Percentiles rank a stretch among this genome's conserved stretches.
These are phyloP conservation scores for Cephus sareptanus DNA, from an alignment of 2,888 invertebrate species.

Conservation along the genomic window DNA sequence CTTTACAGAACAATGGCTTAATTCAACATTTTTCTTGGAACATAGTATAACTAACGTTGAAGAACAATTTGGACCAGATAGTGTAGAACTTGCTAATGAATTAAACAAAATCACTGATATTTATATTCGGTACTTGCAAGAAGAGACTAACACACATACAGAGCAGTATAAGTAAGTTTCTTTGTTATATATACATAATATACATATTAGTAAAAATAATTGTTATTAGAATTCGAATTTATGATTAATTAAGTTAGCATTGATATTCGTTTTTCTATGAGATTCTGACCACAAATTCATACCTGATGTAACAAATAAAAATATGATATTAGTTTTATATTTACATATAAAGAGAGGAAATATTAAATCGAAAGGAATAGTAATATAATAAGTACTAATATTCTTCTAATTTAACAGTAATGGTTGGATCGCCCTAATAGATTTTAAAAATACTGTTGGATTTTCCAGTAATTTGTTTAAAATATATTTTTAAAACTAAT, in stretches of 20 bases:
- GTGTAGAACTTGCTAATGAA: constrained; percentile 76
- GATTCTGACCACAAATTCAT: too few relatives aligned
- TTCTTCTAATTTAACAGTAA: too few relatives aligned
- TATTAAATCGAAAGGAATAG: too few relatives aligned
- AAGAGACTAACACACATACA: constrained; percentile 50
- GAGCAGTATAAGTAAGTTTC: constrained; percentile 64
- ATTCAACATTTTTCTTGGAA: constrained; percentile 66
- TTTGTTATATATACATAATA: constrained; percentile 20
- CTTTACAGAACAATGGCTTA: constrained; percentile 61
- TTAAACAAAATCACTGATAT: constrained; percentile 74
- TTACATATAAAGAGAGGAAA: neutral
- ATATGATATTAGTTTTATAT: constrained; percentile 6
- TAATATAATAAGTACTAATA: too few relatives aligned
- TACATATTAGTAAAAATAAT: constrained; percentile 45
- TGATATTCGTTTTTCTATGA: too few relatives aligned
- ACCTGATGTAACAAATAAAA: too few relatives aligned
- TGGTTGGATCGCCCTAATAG: too few relatives aligned
- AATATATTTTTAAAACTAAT: too few relatives aligned
- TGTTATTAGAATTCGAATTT: constrained; percentile 8
- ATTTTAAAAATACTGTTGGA: too few relatives aligned
- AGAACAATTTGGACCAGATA: constrained; percentile 73
- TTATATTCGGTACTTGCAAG: constrained; percentile 67
- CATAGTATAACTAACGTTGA: constrained; percentile 71
- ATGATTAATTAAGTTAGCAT: neutral
- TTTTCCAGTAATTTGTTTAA: too few relatives aligned